Conservation (phyloP, 2,888 invertebrate genomes). For the Eupithecia dodoneata region DNA sequence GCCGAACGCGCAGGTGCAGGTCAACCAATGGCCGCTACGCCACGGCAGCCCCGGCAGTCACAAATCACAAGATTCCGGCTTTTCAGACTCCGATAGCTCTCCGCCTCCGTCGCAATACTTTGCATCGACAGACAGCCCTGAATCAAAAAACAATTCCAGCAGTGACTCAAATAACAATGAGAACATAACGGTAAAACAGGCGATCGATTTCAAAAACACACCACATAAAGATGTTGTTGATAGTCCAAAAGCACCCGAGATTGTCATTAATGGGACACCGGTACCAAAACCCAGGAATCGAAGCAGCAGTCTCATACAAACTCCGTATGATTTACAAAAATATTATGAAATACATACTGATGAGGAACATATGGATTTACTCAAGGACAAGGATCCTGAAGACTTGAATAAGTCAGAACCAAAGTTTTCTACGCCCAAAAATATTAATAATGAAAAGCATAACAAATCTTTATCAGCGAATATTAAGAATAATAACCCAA, state of each 20-base stretch:
- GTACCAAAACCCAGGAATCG: conserved; percentile 75
- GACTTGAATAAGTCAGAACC: conserved; percentile 56
- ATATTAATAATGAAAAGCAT: conserved; percentile 61
- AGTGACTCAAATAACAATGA: conserved; percentile 79
- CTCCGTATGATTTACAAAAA: conserved; percentile 80
- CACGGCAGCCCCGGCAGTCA: conserved; percentile 86
- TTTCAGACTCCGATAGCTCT: conserved; percentile 90
- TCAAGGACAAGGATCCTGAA: conserved; percentile 70
- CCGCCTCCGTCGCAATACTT: conserved; percentile 80
- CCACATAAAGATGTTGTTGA: conserved; percentile 66
- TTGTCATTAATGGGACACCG: conserved; percentile 55
- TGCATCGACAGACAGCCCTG: conserved; percentile 63
- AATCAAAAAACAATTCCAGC: conserved; percentile 71
- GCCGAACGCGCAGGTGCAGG: conserved; percentile 65
- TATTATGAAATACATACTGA: conserved; percentile 80
- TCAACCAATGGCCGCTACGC: conserved; percentile 77
- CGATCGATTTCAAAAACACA: conserved; percentile 72
- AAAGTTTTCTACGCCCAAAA: conserved; percentile 67
- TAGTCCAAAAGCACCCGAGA: conserved; percentile 56
- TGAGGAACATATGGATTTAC: conserved; percentile 73
- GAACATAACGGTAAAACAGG: conserved; percentile 77
- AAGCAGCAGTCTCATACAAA: conserved; percentile 80
- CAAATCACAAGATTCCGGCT: conserved; percentile 91
- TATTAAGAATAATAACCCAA: conserved; percentile 37
- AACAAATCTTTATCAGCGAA: conserved; percentile 47